Evolutionary conservation across 2,113 vertebrate species (phyloP).

Genomic region (Gavialis gangeticus): DNA sequence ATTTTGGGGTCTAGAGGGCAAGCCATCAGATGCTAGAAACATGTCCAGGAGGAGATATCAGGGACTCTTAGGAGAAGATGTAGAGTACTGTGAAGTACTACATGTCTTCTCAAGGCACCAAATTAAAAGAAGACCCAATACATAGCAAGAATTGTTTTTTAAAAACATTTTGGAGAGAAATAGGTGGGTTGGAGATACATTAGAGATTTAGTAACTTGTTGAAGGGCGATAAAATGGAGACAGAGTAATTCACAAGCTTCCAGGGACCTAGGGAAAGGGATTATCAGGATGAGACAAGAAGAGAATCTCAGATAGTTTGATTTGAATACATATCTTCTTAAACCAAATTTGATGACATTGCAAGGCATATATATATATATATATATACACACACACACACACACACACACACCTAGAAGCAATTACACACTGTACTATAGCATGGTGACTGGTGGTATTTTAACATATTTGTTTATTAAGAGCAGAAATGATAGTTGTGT

Average conservation of each 20-base stretch:
- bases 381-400: too few relatives aligned
- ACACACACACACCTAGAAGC: not conserved
- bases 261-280: not conserved
- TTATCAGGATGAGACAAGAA: not conserved
- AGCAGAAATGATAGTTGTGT: not conserved
- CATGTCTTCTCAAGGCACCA: not conserved
- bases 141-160: conserved; percentile 5
- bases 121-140: not conserved
- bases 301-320: not conserved
- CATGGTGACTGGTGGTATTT: not conserved
- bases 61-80: conserved; percentile 17
- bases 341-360: not conserved
- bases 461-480: conserved; percentile 36
- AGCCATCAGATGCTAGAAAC: conserved; percentile 21
- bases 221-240: not conserved
- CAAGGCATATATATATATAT: too few relatives aligned
- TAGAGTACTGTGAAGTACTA: not conserved
- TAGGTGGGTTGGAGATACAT: not conserved
- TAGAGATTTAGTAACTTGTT: conserved; percentile 20
- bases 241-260: not conserved
- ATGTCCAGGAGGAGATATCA: conserved; percentile 36
- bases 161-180: not conserved
- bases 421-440: not conserved
- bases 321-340: not conserved
- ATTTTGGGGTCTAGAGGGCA: conserved; percentile 45